Base-by-base conservation (phyloP, 2,797 vertebrate species). In the Sphenopsis melanotis region DNA sequence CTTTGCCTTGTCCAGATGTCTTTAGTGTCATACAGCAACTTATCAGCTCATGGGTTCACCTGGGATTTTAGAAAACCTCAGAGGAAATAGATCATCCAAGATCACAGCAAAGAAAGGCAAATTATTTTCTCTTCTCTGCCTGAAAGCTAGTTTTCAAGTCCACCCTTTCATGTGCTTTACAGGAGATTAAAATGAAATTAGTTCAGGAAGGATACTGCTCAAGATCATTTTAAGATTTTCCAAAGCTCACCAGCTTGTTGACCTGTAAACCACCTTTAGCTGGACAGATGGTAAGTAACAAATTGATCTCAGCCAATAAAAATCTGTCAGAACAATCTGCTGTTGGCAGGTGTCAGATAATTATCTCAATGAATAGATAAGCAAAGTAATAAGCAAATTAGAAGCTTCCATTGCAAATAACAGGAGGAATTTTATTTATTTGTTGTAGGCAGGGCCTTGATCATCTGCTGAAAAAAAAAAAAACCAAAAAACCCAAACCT, bases 321-420 rank as follows among this genome's bases (percentile, higher is more conserved):
- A 98, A 98, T 98, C 98, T 98, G 98, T 98, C 98, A 98, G 98
- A 98, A 98, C 98, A 99, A 99, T 99, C 98, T 99, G 98, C 98
- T 96, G 97, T 93, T 97, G 98, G 98, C 98, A 99, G 98, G 98
- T 99, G 98, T 98, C 98, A 97, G 97, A 98, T 99, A 99, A 99
- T 99, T 98, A 98, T 98, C 98, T 98, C 98, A 91, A 98, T 98
- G 98, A 99, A 98, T 98, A 88, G 97, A 98, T 98, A 98, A 96
- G 83, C 96, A 96, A 97, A 97, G 92, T 95, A 95, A 98, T 98
- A 98, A 97, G 92, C 91, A 97, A 96, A 97, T 95, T 95, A 96
- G 93, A 96, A 97, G 95, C 97, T 98, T 97, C 97, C 97, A 96
- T 92, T 96, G 97, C 98, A 98, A 89, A 50, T 71, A 78, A 93